Evolutionary conservation across 2,113 vertebrate genomes (phyloP), one percentile per base, ranked within the genome.

Genomic region (Corythoichthys haematopterus): DNA sequence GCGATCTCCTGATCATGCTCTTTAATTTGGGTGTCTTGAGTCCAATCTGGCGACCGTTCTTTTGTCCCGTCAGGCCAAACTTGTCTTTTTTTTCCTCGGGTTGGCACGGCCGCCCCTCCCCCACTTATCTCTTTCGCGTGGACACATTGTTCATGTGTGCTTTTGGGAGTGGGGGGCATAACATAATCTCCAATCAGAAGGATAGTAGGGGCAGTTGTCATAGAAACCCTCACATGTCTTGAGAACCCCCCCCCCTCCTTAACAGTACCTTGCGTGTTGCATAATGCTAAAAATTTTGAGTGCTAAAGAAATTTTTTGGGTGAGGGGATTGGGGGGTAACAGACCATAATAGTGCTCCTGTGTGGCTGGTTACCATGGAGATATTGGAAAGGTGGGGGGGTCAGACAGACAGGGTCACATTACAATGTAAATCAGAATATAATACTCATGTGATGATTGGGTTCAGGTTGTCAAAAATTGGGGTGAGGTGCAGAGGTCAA

Each of bases 171-270:
- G 85, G 59, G 58, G 40, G 28, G 80, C 83, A 88, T 87, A 84
- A 85, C 85, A 90, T 91, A 90, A 91, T 91, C 88, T 86, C 89
- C 89, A 89, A 91, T 88, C 89, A 89, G 84, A 85, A 75, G 64
- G 65, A 86, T 84, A 81, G 71, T 81, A 64, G 76, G 85, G 84
- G 79, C 78, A 82, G 90, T 91, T 85, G 88, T 88, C 91, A 90
- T 90, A 82, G 88, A 85, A 88, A 90, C 89, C 78, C 69, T 16
- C 65, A 87, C 80, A 85, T 74, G 67, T 47, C 72, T 82, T 60
- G 69, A 2, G 4, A 78, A 4, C 70, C 87, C 84, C 88, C 80
- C 85, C 84, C 88, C 78, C 79, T 71, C 65, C 64, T 47, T 47
- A 51, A 4, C 43, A 15, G 56, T 73, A 61, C 63, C 77, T 74